These are phyloP conservation scores for Chloroceryle amazona DNA, from an alignment of 2,797 vertebrate species.

Conservation along the genomic window DNA sequence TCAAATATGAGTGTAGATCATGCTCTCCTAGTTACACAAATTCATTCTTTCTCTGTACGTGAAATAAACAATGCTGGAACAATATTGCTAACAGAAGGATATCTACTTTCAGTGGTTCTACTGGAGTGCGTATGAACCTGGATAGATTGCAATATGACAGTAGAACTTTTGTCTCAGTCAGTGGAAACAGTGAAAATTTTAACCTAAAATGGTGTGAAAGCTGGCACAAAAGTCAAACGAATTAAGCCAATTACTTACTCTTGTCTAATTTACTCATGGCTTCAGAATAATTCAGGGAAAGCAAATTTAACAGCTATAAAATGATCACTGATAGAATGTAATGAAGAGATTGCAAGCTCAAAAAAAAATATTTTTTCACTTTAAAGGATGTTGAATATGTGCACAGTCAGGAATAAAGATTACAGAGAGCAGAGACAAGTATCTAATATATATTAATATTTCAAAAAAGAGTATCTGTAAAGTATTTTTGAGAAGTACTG, in stretches of 20 bases:
- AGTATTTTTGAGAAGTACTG: background rate
- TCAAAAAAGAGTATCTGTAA: background rate
- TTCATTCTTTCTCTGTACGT: background rate
- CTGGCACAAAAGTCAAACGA: background rate
- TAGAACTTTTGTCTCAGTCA: background rate
- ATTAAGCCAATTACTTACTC: background rate
- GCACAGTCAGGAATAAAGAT: background rate
- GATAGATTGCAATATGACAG: background rate
- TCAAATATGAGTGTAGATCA: background rate
- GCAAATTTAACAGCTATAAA: background rate
- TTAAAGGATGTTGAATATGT: background rate
- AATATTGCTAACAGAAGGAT: background rate
- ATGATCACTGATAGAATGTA: background rate
- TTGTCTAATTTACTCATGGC: background rate
- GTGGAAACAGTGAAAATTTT: background rate
- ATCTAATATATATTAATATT: background rate
- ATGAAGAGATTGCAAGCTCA: background rate
- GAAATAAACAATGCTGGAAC: background rate
- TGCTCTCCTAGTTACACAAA: background rate
- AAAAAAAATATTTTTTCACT: background rate
- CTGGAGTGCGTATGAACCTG: background rate
- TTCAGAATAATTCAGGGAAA: background rate
- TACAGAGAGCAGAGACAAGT: background rate
- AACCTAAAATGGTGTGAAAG: background rate
- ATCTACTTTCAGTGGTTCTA: background rate